phyloP scores from a whole-genome alignment of 2,888 invertebrate genomes.

The Aporophyla lueneburgensis region DNA sequence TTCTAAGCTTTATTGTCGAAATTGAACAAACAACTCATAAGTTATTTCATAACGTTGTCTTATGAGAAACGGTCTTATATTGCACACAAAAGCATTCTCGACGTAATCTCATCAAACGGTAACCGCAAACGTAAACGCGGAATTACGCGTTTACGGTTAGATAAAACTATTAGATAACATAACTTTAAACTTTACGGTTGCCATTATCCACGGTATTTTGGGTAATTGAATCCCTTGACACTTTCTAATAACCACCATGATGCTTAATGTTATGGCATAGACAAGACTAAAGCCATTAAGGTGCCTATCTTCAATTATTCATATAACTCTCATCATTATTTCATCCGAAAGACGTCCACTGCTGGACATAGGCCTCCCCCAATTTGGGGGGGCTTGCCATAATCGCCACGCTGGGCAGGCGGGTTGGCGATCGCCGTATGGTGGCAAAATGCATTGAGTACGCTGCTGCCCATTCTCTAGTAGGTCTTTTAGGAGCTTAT shows the following conservation, averaged over 20 bases:
- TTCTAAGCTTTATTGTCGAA: slow-evolving; percentile 4
- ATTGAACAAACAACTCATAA: slow-evolving; percentile 9
- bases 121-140: slow-evolving; percentile 39
- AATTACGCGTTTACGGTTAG: slow-evolving; percentile 16
- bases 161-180: slow-evolving; percentile 33
- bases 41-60: not conserved
- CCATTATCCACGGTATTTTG: slow-evolving; percentile 54
- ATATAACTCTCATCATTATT: not conserved
- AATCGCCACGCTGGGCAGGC: too few relatives aligned
- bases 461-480: too few relatives aligned
- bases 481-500: too few relatives aligned
- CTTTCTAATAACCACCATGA: slow-evolving; percentile 65
- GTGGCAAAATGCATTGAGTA: too few relatives aligned
- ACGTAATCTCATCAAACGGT: slow-evolving; percentile 23
- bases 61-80: not conserved
- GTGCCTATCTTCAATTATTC: not conserved
- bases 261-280: slow-evolving; percentile 8
- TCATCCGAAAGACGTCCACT: too few relatives aligned
- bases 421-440: too few relatives aligned
- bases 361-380: too few relatives aligned
- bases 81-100: not conserved
- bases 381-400: too few relatives aligned
- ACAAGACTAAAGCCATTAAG: not conserved
- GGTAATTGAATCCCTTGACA: slow-evolving; percentile 56
- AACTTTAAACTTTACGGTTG: slow-evolving; percentile 24